Evolutionary conservation across 2,113 vertebrate species (phyloP).

Genomic region (Vulpes vulpes): DNA sequence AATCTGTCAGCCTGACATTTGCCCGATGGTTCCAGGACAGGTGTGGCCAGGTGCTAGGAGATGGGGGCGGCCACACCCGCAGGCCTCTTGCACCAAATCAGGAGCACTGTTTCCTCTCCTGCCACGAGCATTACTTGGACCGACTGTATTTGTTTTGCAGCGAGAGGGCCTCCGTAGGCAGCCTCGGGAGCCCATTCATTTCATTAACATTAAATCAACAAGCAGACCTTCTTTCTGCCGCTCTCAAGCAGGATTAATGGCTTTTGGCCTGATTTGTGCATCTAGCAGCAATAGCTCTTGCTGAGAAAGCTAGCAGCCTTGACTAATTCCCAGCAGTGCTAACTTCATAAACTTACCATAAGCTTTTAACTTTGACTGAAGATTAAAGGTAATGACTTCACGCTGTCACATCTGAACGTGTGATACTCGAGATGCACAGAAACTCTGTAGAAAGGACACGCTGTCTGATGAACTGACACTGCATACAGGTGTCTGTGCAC

Average conservation of each 20-base stretch:
- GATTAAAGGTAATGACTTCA: slow-evolving; percentile 88
- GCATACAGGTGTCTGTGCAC: no score
- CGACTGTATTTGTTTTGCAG: slow-evolving; percentile 87
- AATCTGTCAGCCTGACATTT: background rate
- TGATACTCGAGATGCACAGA: slow-evolving; percentile 74
- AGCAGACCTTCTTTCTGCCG: slow-evolving; percentile 87
- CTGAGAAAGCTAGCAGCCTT: slow-evolving; percentile 90
- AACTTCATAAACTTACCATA: slow-evolving; percentile 91
- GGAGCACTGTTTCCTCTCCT: slow-evolving; percentile 63
- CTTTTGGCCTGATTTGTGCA: slow-evolving; percentile 88
- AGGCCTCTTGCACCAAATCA: slow-evolving; percentile 51
- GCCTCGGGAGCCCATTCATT: slow-evolving; percentile 87
- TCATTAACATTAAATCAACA: slow-evolving; percentile 91
- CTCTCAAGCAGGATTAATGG: slow-evolving; percentile 90
- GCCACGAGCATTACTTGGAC: slow-evolving; percentile 79
- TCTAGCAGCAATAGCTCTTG: slow-evolving; percentile 88
- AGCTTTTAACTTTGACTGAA: slow-evolving; percentile 88
- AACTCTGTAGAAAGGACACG: background rate
- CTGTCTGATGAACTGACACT: slow-evolving; percentile 15
- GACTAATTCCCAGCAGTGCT: slow-evolving; percentile 91
- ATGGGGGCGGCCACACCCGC: background rate
- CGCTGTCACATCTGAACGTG: slow-evolving; percentile 82
- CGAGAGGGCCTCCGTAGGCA: slow-evolving; percentile 87
- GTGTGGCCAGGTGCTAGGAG: slow-evolving; percentile 39
- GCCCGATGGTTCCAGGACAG: background rate